These are phyloP conservation scores for Paramisgurnus dabryanus DNA, from an alignment of 2,113 vertebrate species.

Conservation along the genomic window DNA sequence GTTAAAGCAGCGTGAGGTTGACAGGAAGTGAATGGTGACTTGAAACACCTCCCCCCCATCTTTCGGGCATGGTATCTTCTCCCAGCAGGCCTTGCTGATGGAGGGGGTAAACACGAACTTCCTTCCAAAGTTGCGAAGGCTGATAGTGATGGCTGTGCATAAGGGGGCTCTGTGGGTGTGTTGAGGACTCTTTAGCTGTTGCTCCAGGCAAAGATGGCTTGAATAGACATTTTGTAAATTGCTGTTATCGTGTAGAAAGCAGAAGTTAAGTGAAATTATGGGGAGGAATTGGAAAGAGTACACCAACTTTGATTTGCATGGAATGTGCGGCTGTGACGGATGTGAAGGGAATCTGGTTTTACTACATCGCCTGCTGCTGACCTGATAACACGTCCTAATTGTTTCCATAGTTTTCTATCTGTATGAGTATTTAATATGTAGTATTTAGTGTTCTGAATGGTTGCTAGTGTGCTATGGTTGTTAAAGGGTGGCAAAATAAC, in stretches of 20 bases:
- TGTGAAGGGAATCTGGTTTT: constrained; percentile 46
- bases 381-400: not conserved
- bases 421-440: not conserved
- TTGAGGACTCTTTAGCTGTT: not conserved
- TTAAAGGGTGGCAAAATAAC: too few species aligned
- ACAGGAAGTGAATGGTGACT: constrained; percentile 48
- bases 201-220: not conserved
- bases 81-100: constrained; percentile 49
- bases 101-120: constrained; percentile 52
- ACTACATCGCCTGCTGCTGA: constrained; percentile 24
- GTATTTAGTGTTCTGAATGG: not conserved
- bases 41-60: constrained; percentile 32
- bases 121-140: constrained; percentile 38
- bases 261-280: not conserved
- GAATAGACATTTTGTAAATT: not conserved
- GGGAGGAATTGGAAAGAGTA: not conserved
- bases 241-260: constrained; percentile 8
- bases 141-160: constrained; percentile 6
- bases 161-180: not conserved
- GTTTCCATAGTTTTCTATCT: not conserved
- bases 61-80: constrained; percentile 54
- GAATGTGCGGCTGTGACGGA: constrained; percentile 37
- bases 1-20: constrained; percentile 34
- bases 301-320: constrained; percentile 1
- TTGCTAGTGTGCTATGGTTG: not conserved